Conservation (phyloP, 2,113 vertebrate species). For the Microcebus jonahi region DNA sequence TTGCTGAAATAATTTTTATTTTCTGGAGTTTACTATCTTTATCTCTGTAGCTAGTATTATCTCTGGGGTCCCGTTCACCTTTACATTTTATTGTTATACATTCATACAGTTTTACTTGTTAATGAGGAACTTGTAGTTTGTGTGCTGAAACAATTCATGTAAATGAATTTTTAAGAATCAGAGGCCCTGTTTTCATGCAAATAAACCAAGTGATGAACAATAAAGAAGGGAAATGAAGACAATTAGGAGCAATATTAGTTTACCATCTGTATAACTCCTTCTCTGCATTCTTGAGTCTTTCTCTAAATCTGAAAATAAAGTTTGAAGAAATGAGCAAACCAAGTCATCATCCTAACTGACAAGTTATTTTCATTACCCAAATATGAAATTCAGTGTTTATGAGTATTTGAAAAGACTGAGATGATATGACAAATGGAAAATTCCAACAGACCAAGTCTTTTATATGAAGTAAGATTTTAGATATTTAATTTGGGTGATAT, state of each 20-base stretch:
- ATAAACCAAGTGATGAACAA: constrained; percentile 1
- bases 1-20: not conserved
- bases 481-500: constrained; percentile 33
- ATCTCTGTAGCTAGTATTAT: not conserved
- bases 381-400: not conserved
- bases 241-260: constrained; percentile 23
- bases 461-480: not conserved
- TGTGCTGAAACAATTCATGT: not conserved
- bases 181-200: not conserved
- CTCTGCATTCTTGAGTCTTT: not conserved
- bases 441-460: not conserved
- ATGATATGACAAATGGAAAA: not conserved
- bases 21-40: not conserved
- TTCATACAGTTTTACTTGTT: not conserved
- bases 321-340: not conserved
- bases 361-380: not conserved
- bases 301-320: constrained; percentile 38
- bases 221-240: not conserved
- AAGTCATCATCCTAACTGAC: not conserved
- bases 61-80: not conserved
- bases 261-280: not conserved
- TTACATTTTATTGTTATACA: not conserved
- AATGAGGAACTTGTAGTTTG: not conserved
- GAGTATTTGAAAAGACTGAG: not conserved
- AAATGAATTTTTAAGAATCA: constrained; percentile 36